Conservation (phyloP, 2,113 vertebrate species). For the Cisticola juncidis region DNA sequence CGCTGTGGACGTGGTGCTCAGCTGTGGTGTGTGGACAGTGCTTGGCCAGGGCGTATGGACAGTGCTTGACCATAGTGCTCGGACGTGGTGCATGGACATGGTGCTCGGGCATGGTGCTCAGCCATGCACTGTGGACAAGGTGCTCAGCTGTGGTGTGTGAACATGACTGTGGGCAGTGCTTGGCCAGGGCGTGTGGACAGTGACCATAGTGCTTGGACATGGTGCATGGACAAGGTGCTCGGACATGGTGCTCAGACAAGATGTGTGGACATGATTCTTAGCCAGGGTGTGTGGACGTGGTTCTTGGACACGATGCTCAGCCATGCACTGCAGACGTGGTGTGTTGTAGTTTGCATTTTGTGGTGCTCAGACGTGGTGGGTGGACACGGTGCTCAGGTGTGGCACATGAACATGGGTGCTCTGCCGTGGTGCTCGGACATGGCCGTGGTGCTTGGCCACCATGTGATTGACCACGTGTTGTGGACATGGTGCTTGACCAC, state of each 20-base stretch:
- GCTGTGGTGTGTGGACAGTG: neutral
- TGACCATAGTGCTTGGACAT: neutral
- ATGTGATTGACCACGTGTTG: no score
- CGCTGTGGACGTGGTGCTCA: neutral
- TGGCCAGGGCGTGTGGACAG: neutral
- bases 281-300: no score
- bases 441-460: neutral
- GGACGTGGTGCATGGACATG: fast-evolving
- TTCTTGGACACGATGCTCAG: neutral
- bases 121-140: neutral
- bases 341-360: no score
- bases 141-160: fast-evolving
- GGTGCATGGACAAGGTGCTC: neutral
- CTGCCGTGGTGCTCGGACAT: neutral
- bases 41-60: neutral
- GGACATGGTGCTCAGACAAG: no score
- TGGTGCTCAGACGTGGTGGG: fast-evolving
- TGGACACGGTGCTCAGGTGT: neutral
- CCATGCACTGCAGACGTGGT: no score
- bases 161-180: no score
- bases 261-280: no score
- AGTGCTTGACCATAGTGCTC: neutral
- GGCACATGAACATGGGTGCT: neutral
- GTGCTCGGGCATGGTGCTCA: neutral
- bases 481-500: neutral